Percentiles rank a stretch among this genome's conserved stretches.
Conservation (phyloP, 1,140 invertebrate species). For the Globodera rostochiensis region DNA sequence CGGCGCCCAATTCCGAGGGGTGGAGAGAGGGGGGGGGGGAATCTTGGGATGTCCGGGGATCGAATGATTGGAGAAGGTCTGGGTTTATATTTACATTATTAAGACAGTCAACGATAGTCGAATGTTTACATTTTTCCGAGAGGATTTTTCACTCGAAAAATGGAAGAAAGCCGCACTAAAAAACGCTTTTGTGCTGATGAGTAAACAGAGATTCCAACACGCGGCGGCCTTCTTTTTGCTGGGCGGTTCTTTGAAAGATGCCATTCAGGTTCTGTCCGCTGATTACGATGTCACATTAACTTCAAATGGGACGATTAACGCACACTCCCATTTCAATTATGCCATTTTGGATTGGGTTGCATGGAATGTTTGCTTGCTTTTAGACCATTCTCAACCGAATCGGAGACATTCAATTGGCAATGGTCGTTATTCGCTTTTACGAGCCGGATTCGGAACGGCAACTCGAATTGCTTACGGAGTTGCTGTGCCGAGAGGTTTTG, state of each 20-base stretch:
- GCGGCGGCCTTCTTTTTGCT: constrained; percentile 87
- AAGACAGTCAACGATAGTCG: constrained; percentile 78
- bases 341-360: constrained; percentile 25
- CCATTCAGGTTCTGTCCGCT: constrained; percentile 76
- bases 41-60: too few relatives aligned
- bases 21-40: too few relatives aligned
- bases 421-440: constrained; percentile 88
- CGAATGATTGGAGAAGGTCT: not conserved
- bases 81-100: constrained; percentile 57
- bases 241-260: constrained; percentile 88
- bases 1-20: constrained; percentile 10
- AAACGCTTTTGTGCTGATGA: constrained; percentile 92
- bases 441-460: constrained; percentile 72
- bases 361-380: constrained; percentile 21
- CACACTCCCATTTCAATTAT: constrained; percentile 6
- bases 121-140: constrained; percentile 91
- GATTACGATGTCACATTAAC: too few relatives aligned
- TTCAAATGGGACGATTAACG: not conserved
- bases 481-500: constrained; percentile 58
- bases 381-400: constrained; percentile 85
- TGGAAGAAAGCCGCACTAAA: constrained; percentile 95
- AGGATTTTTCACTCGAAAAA: constrained; percentile 85
- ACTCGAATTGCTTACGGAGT: constrained; percentile 48
- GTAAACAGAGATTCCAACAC: constrained; percentile 90
- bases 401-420: constrained; percentile 91